Evolutionary conservation across 2,113 vertebrate genomes (phyloP).

Genomic region (Semnornis frantzii): DNA sequence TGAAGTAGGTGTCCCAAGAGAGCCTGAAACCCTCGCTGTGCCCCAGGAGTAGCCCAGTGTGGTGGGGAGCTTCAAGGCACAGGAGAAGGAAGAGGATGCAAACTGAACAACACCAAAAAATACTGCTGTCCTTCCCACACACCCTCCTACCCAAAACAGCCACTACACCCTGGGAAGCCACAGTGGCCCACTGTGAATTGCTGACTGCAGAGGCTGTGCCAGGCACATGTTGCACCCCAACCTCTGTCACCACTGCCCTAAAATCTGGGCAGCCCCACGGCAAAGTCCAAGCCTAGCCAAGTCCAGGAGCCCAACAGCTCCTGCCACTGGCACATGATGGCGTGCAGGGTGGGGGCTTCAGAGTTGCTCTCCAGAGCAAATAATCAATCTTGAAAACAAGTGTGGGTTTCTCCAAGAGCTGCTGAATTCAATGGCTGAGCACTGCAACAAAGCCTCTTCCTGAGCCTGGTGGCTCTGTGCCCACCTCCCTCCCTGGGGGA

Average conservation of each 20-base stretch:
- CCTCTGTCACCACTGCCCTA: not conserved
- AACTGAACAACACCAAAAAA: not conserved
- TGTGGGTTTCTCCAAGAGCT: constrained; percentile 45
- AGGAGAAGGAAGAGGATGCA: not conserved
- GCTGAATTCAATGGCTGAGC: constrained; percentile 45
- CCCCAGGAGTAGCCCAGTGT: not conserved
- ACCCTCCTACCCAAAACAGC: not conserved
- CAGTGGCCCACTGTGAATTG: not conserved
- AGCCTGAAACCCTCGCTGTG: not conserved
- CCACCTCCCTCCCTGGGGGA: constrained; percentile 34
- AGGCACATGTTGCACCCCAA: fast-evolving
- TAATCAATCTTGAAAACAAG: constrained; percentile 33
- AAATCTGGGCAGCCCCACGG: not conserved
- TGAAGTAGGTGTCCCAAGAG: not conserved
- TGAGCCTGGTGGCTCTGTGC: constrained; percentile 67
- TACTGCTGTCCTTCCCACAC: not conserved
- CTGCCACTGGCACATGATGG: fast-evolving
- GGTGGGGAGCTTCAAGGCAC: not conserved
- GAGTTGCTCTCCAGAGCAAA: constrained; percentile 45
- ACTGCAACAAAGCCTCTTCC: constrained; percentile 72
- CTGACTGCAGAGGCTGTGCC: fast-evolving
- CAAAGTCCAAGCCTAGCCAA: not conserved
- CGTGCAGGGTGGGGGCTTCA: not conserved
- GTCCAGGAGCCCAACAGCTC: not conserved
- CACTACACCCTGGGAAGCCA: not conserved